A percentile compares a stretch with the other conserved stretches of the same genome.
Conservation (phyloP, 2,113 vertebrate genomes). For the Malaclemys terrapin region DNA sequence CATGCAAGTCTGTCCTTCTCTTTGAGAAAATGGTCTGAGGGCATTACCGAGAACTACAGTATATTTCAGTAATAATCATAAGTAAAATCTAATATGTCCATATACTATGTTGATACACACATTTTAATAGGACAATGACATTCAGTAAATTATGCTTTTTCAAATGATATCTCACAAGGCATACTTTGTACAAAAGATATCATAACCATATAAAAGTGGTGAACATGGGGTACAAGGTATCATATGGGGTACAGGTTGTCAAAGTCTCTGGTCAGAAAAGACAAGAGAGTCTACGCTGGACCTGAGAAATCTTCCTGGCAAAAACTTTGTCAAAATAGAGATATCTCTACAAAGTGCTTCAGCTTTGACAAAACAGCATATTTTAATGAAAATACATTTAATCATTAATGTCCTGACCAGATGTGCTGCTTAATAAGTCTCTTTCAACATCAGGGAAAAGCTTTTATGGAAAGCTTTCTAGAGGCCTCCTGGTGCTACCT, state of each 20-base stretch:
- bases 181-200: neutral
- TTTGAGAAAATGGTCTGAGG: neutral
- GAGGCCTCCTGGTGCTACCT: neutral
- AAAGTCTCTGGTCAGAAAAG: neutral
- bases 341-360: neutral
- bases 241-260: neutral
- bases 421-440: neutral
- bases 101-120: neutral
- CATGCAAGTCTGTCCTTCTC: neutral
- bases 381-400: neutral
- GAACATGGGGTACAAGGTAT: neutral
- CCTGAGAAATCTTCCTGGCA: neutral
- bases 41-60: neutral
- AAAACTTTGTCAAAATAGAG: neutral
- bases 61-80: neutral
- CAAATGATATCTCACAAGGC: neutral
- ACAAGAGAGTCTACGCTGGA: neutral
- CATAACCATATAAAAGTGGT: neutral
- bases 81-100: neutral
- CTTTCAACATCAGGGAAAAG: neutral
- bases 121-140: neutral
- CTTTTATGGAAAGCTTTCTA: neutral
- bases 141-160: neutral
- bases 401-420: neutral
- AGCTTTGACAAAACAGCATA: neutral